Evolutionary conservation across 2,113 vertebrate species (phyloP), one percentile per base, ranked within the genome.

Genomic region (Colossoma macropomum): DNA sequence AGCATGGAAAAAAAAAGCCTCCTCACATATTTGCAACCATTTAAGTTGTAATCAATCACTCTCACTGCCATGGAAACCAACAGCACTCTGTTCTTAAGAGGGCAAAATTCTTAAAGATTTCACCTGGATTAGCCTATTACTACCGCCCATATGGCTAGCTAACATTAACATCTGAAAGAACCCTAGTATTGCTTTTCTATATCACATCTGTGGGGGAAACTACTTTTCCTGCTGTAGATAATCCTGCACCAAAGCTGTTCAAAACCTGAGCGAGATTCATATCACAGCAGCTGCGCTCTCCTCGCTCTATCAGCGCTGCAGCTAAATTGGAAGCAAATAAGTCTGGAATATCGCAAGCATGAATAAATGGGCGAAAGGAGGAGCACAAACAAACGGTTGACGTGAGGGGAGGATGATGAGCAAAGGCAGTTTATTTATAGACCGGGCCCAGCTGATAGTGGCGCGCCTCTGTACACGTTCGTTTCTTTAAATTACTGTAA

Each of bases 401-500:
- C 73, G 54, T 32, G 48, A 68, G 75, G 69, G 82, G 79, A 25
- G 75, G 81, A 72, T 86, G 81, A 86, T 77, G 81, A 86, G 80
- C 80, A 75, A 50, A 75, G 41, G 65, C 76, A 50, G 72, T 81
- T 80, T 89, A 89, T 89, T 87, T 86, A 89, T 89, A 87, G 88
- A 86, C 68, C 69, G 38, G 52, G 21, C 66, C 74, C 73, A 56
- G 84, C 87, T 78, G 81, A 86, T 72, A 81, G 66, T 72, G 79
- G 75, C 83, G 75, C 79, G 70, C 76, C 84, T 87, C 78, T 54
- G 54, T 68, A 65, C 79, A 80, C 65, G 30, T 75, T 87, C 84
- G 66, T 86, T 86, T 77, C 74, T 87, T 87, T 82, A 87, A 87
- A 89, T 89, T 87, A 87, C 85, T 86, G 86, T 89, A 87, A 89